Evolutionary conservation across 2,888 invertebrate species (phyloP), one percentile per base, ranked within the genome.

Genomic region (Chironomus tentans): DNA sequence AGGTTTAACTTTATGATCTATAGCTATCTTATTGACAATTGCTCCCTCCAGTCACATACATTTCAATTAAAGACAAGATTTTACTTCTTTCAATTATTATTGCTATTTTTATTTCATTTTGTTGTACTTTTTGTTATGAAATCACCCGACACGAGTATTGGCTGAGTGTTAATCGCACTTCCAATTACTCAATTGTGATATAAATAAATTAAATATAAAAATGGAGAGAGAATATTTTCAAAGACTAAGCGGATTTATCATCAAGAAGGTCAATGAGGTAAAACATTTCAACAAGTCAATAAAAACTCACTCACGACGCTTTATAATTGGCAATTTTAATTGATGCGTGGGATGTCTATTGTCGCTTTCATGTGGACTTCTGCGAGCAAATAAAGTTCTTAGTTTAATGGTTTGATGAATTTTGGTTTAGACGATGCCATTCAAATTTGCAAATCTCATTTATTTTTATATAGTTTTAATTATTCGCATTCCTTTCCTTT

Each of bases 231-330:
- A 38, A 38, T 2, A 38, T 38, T 38, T 38, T 56, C 18, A 18
- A 56, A 56, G 56, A 56, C 56, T 18, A 56, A 56, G 56, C 56
- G 56, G 56, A 56, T 56, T 56, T 15, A 56, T 56, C 18, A 56
- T 7, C 24, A 70, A 70, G 70, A 70, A 70, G 70, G 70, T 70
- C 70, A 70, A 28, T 13, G 10, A 28, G 38, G 47, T 48, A 0
- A 56, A 56, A 38, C 10, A 70, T 70, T 47, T 70, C 70, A 70
- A 48, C 68, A 70, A 47, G 18, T 47, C 21, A n/a, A 47, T 47
- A 21, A 13, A 47, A 28, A 46, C 12, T 56, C 5, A 15, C 18
- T 38, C 18, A 18, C 56, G 56, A 18, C 56, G 56, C 65, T 21
- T 24, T 22, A 21, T 24, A 65, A 65, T 65, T 65, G 65, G 24